Evolutionary conservation across 2,888 invertebrate species (phyloP), one percentile per base, ranked within the genome.

Genomic region (Caenorhabditis imperialis): DNA sequence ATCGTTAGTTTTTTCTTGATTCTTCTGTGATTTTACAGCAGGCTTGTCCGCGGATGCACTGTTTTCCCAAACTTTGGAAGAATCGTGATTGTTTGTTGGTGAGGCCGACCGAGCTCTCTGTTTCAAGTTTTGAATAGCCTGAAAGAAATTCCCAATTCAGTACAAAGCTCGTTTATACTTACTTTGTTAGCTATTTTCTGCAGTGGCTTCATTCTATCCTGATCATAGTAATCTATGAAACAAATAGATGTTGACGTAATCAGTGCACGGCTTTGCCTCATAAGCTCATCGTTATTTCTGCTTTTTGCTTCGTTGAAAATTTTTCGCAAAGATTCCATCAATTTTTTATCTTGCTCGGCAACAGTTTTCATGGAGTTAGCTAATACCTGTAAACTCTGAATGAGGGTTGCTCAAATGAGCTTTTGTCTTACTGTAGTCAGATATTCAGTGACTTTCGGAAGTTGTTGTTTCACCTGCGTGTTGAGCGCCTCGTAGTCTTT

Each of bases 401-500:
- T 22, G 14, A 7, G 37, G 0, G 22, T 23, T 42, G 1, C n/a
- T 30, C 27, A 33, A 61, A 57, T 30, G 30, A 30, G 10, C 10
- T 20, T 33, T 30, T 10, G 6, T n/a, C 47, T 47, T 47, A 77
- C 81, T 30, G 61, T 73, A 25, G 72, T 79, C 48, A 83, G 51
- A 23, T 74, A 67, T n/a, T 81, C 81, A 18, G 81, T 80, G 5
- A 78, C 73, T 47, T 83, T 85, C 1, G 85, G 85, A 33, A 85
- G 42, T 30, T 79, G 77, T 53, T 72, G 76, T 40, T 85, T 85
- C 33, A 85, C 82, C 48, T 85, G 85, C 0, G 73, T 70, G 57
- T 85, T 85, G 51, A 85, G 60, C 1, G 85, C 85, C 51, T 85
- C 84, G 51, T 78, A 85, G 25, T 85, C 85, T 45, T 73, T 77